phyloP scores from a whole-genome alignment of 2,888 invertebrate genomes.

The Folsomia manolachei region DNA sequence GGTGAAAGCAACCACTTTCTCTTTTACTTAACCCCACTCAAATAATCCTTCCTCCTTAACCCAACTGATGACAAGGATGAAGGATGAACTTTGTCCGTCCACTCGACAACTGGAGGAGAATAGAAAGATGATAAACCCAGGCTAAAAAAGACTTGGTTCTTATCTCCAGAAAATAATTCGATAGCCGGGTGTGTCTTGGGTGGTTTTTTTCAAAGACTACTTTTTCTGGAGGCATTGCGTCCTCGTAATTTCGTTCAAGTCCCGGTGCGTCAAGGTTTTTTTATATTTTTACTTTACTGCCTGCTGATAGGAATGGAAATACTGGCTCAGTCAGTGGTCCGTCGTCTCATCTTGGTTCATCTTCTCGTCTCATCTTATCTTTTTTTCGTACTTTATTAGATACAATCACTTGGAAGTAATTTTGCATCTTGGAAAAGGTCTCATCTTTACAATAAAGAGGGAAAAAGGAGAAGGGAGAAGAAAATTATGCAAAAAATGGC shows the following conservation, averaged over 20 bases:
- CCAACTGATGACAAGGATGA: no score
- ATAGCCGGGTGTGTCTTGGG: background rate
- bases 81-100: background rate
- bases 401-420: background rate
- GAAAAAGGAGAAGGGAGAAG: background rate
- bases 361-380: background rate
- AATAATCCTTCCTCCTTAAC: background rate
- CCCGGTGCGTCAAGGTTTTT: background rate
- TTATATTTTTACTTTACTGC: no score
- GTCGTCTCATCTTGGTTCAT: background rate
- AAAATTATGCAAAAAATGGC: background rate
- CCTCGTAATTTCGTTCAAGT: no score
- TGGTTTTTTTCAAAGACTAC: background rate
- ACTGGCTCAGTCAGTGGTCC: background rate
- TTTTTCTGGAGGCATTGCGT: no score
- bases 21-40: background rate
- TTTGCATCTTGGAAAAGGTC: no score
- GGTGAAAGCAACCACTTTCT: background rate
- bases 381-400: background rate
- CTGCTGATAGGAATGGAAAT: background rate
- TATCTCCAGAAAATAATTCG: background rate
- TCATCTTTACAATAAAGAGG: no score
- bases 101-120: background rate
- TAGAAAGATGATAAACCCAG: background rate
- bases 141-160: background rate